Conservation (phyloP, 1,140 invertebrate species). For the Leptinotarsa lineolata region DNA sequence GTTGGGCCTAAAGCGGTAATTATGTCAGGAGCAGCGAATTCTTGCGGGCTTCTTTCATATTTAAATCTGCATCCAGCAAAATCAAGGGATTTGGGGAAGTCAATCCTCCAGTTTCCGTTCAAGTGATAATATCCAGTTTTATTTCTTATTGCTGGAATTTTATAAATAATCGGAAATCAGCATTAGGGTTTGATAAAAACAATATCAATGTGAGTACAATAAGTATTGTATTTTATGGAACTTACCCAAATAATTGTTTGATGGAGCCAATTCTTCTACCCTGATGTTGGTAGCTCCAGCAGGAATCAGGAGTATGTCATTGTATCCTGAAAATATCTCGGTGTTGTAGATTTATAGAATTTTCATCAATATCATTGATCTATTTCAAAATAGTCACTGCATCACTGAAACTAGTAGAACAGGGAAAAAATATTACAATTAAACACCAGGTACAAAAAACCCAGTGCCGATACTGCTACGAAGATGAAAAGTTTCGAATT, state of each 20-base stretch:
- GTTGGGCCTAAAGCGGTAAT: conserved; percentile 84
- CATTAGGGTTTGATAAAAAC: too few relatives aligned
- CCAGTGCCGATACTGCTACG: too few relatives aligned
- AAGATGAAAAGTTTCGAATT: too few relatives aligned
- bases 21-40: conserved; percentile 80
- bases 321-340: conserved; percentile 74
- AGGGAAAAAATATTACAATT: too few relatives aligned
- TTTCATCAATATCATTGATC: background rate
- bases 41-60: conserved; percentile 81
- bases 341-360: background rate
- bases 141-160: conserved; percentile 73
- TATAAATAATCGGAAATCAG: too few relatives aligned
- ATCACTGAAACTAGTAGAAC: too few relatives aligned
- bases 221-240: too few relatives aligned
- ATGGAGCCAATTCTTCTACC: conserved; percentile 77
- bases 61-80: conserved; percentile 85
- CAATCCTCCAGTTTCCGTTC: conserved; percentile 93
- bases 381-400: too few relatives aligned
- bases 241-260: conserved; percentile 92
- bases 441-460: too few relatives aligned
- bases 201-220: too few relatives aligned
- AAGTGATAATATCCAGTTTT: conserved; percentile 82
- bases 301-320: conserved; percentile 90
- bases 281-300: conserved; percentile 91
- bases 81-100: conserved; percentile 77